A percentile compares a stretch with the other conserved stretches of the same genome.
Evolutionary conservation across 2,888 invertebrate genomes (phyloP).

Genomic region (Plusia festucae): DNA sequence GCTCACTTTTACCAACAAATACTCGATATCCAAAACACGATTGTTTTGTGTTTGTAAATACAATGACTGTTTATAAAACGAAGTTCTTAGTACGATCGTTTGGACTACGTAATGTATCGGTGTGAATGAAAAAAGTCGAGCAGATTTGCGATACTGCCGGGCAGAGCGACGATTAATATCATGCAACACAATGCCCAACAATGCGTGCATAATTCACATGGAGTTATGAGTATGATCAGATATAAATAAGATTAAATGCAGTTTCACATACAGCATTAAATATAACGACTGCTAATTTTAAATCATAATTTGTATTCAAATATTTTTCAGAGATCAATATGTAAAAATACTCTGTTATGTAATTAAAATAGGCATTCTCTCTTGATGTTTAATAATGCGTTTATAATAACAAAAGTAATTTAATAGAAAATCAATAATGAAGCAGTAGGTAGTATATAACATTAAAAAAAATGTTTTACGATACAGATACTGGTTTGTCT

Average conservation of each 20-base stretch:
- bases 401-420: neutral
- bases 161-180: constrained; percentile 58
- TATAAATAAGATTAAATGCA: constrained; percentile 34
- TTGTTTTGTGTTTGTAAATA: constrained; percentile 36
- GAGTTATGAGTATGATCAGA: constrained; percentile 54
- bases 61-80: constrained; percentile 31
- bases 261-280: constrained; percentile 8
- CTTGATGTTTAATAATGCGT: neutral
- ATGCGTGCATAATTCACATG: constrained; percentile 57
- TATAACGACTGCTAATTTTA: neutral
- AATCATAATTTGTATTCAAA: neutral
- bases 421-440: neutral
- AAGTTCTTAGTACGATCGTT: constrained; percentile 19
- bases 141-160: constrained; percentile 30
- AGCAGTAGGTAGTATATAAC: neutral
- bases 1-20: constrained; percentile 11
- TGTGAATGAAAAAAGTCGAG: constrained; percentile 21
- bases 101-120: constrained; percentile 17
- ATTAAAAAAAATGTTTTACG: neutral
- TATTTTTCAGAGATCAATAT: no score
- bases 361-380: no score
- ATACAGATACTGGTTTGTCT: neutral
- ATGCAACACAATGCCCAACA: constrained; percentile 60
- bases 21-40: constrained; percentile 17
- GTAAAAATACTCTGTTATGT: no score